Evolutionary conservation across 2,113 vertebrate genomes (phyloP).

Genomic region (Calidris pugnax): DNA sequence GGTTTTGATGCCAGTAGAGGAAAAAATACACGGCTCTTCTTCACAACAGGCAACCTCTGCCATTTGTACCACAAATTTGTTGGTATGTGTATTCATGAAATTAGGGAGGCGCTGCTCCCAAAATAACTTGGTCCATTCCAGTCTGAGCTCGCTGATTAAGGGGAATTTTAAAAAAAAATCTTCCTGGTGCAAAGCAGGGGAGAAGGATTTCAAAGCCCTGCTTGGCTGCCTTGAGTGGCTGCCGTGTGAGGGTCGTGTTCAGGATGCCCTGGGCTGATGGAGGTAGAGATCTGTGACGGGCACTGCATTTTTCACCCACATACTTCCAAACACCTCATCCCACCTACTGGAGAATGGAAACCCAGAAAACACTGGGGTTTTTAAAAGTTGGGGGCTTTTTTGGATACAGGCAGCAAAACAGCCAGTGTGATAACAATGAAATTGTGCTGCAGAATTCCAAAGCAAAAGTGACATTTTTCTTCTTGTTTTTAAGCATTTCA

Average conservation of each 20-base stretch:
- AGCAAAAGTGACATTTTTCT: background rate
- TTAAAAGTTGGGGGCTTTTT: background rate
- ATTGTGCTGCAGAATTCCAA: background rate
- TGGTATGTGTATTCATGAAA: background rate
- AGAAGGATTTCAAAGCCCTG: background rate
- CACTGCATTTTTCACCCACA: background rate
- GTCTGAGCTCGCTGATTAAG: background rate
- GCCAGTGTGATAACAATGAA: background rate
- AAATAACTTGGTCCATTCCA: background rate
- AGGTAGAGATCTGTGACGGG: background rate
- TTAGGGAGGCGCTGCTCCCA: background rate
- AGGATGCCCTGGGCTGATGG: background rate
- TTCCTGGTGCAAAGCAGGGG: background rate
- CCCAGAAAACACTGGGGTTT: background rate
- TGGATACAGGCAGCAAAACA: background rate
- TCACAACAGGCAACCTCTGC: background rate
- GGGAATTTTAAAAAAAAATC: background rate
- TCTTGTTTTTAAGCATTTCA: background rate
- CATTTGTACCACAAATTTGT: background rate
- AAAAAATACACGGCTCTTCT: background rate
- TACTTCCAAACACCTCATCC: background rate
- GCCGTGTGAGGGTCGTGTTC: rapidly evolving
- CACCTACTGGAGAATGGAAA: background rate
- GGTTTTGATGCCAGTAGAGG: background rate
- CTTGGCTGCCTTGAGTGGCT: background rate